These are phyloP conservation scores for Crax fasciolata DNA, from an alignment of 2,797 vertebrate species.

Conservation along the genomic window DNA sequence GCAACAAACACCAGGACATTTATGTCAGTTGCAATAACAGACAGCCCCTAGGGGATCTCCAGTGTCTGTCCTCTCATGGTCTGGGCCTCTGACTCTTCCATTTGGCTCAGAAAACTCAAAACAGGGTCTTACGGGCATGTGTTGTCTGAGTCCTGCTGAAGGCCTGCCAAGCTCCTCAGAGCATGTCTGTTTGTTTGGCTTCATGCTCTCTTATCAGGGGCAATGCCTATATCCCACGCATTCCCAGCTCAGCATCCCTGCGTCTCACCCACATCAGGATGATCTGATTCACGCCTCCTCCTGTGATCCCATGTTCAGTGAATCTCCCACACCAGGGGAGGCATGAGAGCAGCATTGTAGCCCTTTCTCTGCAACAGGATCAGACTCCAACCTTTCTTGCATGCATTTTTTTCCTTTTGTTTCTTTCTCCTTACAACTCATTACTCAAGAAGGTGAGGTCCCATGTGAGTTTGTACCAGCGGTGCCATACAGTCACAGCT, in stretches of 20 bases:
- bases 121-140: fast-evolving
- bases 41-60: not conserved
- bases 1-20: not conserved
- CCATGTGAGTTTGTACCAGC: not conserved
- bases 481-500: not conserved
- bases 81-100: not conserved
- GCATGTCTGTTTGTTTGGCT: fast-evolving
- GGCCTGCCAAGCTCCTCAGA: not conserved
- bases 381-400: not conserved
- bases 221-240: not conserved
- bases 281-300: not conserved
- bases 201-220: fast-evolving
- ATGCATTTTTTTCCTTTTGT: not conserved
- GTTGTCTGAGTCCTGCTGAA: not conserved
- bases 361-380: not conserved
- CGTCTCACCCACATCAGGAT: fast-evolving
- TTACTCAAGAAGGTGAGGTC: not conserved
- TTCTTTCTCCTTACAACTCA: fast-evolving
- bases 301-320: fast-evolving
- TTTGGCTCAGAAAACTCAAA: conserved; percentile 12
- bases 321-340: not conserved
- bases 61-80: not conserved
- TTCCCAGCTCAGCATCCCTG: not conserved
- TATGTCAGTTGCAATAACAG: not conserved
- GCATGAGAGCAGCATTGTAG: fast-evolving